Base-by-base conservation (phyloP, 2,113 vertebrate species). In the Eupsittula cactorum region DNA sequence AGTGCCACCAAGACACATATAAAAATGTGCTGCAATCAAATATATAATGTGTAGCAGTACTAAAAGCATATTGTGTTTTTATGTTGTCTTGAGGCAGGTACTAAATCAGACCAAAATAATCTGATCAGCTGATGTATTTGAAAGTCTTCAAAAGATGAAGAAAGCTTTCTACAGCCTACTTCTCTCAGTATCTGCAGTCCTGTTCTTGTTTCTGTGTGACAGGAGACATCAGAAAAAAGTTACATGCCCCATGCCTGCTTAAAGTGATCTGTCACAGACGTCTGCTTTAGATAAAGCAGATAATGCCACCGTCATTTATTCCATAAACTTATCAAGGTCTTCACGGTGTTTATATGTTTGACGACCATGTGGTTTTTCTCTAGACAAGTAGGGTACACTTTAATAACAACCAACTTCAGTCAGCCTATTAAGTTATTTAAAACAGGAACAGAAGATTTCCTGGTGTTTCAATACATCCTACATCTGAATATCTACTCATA, bases 401-500 rank as follows among this genome's bases (percentile, higher is more conserved):
- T 13, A 70, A 80, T 62, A 88, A 55, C 10, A 62, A 47, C 8
- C 16, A 78, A 0, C 41, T 83, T 27, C 18, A 9, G 7, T 18
- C 44, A 53, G 19, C 15, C 37, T 49, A 7, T 11, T 5, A 11
- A 53, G 13, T 68, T 35, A 31, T 11, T 88, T 39, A 49, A 52
- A 11, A 50, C 17, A 60, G 8, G 3, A 6, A 10, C 8, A 62
- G 39, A 35, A 29, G 8, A n/a, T 37, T 86, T 80, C 31, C 50
- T 57, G 11, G 24, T 19, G 20, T 74, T 83, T 67, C 65, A 64
- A 13, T 9, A 31, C 16, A 23, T 33, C 46, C 60, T 21, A 15
- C 31, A 50, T 25, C 16, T 42, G 31, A 67, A 4, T 13, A 53
- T 1, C 7, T 1, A 0, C 19, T 25, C 1, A 1, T 9, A 31